A percentile compares a stretch with the other conserved stretches of the same genome.
phyloP scores from a whole-genome alignment of 2,797 vertebrate species.

The Pangasius mekongensis region DNA sequence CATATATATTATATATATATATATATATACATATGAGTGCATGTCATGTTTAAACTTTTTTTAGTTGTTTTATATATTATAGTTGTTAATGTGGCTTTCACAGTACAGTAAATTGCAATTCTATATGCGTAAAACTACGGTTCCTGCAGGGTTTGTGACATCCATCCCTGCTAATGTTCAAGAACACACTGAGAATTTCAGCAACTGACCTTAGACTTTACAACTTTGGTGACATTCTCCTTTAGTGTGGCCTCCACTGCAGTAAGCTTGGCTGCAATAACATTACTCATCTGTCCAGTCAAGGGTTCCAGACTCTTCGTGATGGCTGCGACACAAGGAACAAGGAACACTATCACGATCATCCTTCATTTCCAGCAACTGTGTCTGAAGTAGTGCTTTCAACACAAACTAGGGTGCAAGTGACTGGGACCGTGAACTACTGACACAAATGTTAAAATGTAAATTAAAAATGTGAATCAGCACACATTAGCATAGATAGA shows the following conservation, averaged over 20 bases:
- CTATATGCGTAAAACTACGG: not conserved
- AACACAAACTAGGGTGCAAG: not conserved
- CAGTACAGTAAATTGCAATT: not conserved
- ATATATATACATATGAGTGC: no score
- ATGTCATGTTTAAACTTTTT: not conserved
- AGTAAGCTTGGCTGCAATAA: slow-evolving; percentile 85
- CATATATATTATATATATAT: no score
- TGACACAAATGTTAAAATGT: not conserved
- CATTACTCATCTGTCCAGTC: slow-evolving; percentile 85
- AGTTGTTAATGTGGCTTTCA: not conserved
- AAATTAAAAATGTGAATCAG: not conserved
- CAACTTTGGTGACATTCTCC: slow-evolving; percentile 90
- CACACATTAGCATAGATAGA: no score
- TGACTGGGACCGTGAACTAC: not conserved
- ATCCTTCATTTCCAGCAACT: not conserved
- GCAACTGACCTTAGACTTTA: slow-evolving; percentile 91
- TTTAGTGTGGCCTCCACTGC: slow-evolving; percentile 89
- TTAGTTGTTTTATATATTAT: not conserved
- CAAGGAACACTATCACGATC: not conserved
- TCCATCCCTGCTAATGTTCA: not conserved
- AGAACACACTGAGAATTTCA: not conserved
- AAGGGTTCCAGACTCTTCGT: slow-evolving; percentile 91
- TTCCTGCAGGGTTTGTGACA: not conserved
- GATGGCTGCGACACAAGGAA: slow-evolving; percentile 77
- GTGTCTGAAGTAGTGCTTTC: not conserved